Evolutionary conservation across 2,113 vertebrate genomes (phyloP), one percentile per base, ranked within the genome.

Genomic region (Myocastor coypus): DNA sequence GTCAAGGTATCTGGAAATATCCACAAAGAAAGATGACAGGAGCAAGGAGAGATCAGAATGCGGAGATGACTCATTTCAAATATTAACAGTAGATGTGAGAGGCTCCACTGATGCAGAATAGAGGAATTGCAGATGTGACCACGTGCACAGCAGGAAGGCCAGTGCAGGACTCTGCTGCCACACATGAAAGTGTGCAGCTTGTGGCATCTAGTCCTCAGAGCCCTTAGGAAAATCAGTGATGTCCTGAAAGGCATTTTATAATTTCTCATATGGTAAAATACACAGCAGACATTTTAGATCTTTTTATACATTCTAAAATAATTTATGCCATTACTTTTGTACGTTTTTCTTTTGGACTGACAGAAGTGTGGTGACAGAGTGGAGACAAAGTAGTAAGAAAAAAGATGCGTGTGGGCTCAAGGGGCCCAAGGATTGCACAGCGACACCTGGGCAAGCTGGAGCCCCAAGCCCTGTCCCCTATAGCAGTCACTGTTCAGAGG

Each of bases 301-400:
- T 69, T 85, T 83, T 71, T 86, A 86, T 64, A 84, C 68, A 92
- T 69, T 86, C 73, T 94, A 92, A 96, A 71, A 52, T 40, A 89
- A 50, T 34, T 46, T 71, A 57, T 22, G 14, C 32, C 46, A 57
- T 34, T 73, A n/a, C 75, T 28, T 84, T 91, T 82, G 22, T 80
- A 87, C 85, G 7, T 11, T 84, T 93, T 94, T 34, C 68, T 24
- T 91, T 80, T 83, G 90, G 22, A 78, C 32, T 9, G 37, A 34
- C 88, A 73, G 42, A 59, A 71, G 7, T 4, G 11, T 6, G 11
- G 64, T 94, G 71, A 81, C 14, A 8, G 22, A 9, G 68, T 71
- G 26, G 73, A 82, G 12, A 61, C 30, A 93, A 92, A 83, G 81
- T 0, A 55, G 40, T 73, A 59, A 73, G 71, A 90, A 87, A 57